phyloP scores from a whole-genome alignment of 2,797 vertebrate species.

The Clarias platycephalus region DNA sequence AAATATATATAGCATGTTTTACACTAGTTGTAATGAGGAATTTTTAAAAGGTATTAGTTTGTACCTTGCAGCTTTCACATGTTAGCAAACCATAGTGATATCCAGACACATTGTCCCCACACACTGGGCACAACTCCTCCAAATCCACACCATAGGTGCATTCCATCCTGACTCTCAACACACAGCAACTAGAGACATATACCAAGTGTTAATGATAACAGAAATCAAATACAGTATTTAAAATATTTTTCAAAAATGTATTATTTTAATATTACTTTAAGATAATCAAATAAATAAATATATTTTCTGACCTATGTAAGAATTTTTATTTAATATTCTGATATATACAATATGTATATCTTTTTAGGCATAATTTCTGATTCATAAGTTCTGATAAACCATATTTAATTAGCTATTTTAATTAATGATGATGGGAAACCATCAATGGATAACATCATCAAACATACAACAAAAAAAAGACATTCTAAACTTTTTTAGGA shows the following conservation, averaged over 20 bases:
- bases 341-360: no score
- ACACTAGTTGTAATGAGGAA: background rate
- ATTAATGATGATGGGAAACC: background rate
- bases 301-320: background rate
- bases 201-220: background rate
- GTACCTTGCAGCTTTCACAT: slow-evolving; percentile 97
- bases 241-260: no score
- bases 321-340: background rate
- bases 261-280: background rate
- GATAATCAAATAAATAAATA: background rate
- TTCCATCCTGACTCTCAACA: slow-evolving; percentile 77
- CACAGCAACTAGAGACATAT: slow-evolving; percentile 13
- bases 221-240: background rate
- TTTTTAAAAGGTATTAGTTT: slow-evolving; percentile 23
- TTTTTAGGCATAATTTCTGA: background rate
- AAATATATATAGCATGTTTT: background rate
- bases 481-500: background rate
- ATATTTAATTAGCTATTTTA: background rate
- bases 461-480: background rate
- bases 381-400: background rate
- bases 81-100: slow-evolving; percentile 97
- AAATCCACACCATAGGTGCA: slow-evolving; percentile 92
- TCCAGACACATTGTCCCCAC: slow-evolving; percentile 96
- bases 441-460: background rate
- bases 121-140: slow-evolving; percentile 95